A percentile compares a stretch with the other conserved stretches of the same genome.
These are phyloP conservation scores for Orthosia incerta DNA, from an alignment of 2,888 invertebrate species.

Conservation along the genomic window DNA sequence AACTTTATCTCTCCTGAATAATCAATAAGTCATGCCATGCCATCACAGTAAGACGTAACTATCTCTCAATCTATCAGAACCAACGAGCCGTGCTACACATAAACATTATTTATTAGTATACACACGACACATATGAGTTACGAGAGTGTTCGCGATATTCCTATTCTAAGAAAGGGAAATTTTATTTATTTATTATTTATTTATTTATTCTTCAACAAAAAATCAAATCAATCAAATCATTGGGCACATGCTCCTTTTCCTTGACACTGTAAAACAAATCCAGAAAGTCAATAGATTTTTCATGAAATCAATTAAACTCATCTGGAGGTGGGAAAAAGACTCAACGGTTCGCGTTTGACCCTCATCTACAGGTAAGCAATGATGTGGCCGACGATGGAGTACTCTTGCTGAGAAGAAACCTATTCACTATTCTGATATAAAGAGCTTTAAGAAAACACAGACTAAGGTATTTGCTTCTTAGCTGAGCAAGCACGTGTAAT, in stretches of 20 bases:
- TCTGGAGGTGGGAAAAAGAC: too few species aligned
- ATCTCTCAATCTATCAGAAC: conserved; percentile 30
- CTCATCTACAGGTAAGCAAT: too few species aligned
- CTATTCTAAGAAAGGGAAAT: conserved; percentile 57
- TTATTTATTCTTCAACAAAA: too few species aligned
- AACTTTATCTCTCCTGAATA: not conserved
- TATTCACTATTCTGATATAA: too few species aligned
- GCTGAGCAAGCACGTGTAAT: too few species aligned
- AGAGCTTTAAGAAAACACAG: too few species aligned
- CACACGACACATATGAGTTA: conserved; percentile 35
- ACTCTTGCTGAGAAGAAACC: too few species aligned
- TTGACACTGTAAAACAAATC: not conserved
- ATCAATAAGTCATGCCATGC: not conserved
- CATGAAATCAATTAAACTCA: too few species aligned
- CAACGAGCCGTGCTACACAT: conserved; percentile 30
- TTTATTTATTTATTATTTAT: too few species aligned
- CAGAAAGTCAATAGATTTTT: conserved; percentile 29
- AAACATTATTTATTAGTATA: conserved; percentile 39
- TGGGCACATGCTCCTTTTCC: conserved; percentile 38
- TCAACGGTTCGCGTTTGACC: too few species aligned
- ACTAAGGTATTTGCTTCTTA: too few species aligned
- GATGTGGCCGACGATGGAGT: too few species aligned
- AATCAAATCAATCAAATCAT: conserved; percentile 54
- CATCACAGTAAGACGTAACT: not conserved
- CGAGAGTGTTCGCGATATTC: conserved; percentile 34